Evolutionary conservation across 2,797 vertebrate genomes (phyloP), one percentile per base, ranked within the genome.

Genomic region (Mus caroli): DNA sequence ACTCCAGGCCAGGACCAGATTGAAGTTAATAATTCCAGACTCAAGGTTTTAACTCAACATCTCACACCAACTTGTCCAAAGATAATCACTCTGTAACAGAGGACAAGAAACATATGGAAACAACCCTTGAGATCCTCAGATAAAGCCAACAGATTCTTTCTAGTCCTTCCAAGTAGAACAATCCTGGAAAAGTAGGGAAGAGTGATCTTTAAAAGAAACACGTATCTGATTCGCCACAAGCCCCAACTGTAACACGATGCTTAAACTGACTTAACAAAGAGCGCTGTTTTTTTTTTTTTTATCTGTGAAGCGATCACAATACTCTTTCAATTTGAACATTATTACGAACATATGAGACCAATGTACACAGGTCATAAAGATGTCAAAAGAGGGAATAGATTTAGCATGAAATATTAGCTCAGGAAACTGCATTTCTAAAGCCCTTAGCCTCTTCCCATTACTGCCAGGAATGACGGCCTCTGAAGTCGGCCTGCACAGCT

Each of bases 251-350:
- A 71, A 92, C 69, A 95, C 86, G 54, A 34, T 96, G 37, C 86
- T 95, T 89, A 71, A 85, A 94, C 24, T 80, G 92, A 85, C 82
- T 97, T 97, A 88, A 92, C 92, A 97, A 97, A 94, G 50, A 96
- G 79, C 58, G 96, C 90, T 97, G 80, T 94, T 95, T n/a, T 43
- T 43, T n/a, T 94, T 95, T n/a, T 43, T 43, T n/a, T 89, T 69
- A 91, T 46, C 46, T 82, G 82, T 89, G 58, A 58, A 50, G 20
- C 82, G 75, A 94, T 93, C 37, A 90, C 84, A 79, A 71, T 80
- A 90, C 60, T 69, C 82, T 97, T 98, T 97, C 96, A 97, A 82
- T 97, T 95, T 97, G 76, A 96, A 95, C 86, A 85, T 97, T 58
- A 97, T 58, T 94, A 82, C 77, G 20, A 97, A 73, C 80, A 91